Base-by-base conservation (phyloP, 2,888 invertebrate genomes). In the Pollenia griseotomentosa region DNA sequence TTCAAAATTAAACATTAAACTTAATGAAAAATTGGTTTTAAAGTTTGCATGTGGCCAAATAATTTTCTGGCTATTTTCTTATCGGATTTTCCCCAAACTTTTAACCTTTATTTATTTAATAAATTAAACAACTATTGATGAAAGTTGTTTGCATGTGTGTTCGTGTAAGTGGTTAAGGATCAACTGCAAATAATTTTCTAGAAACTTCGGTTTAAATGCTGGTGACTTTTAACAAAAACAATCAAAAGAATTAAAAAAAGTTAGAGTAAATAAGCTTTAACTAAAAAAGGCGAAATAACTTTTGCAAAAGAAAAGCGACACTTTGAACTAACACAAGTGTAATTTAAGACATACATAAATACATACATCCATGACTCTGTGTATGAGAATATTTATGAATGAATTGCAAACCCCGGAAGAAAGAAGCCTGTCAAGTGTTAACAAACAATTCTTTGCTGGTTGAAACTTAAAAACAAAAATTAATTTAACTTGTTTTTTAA, bases 381-480 rank as follows among this genome's bases (percentile, higher is more conserved):
- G 42, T 66, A n/a, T 51, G 6, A 23, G 33, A n/a, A 23, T 57
- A 51, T 70, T 74, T 73, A 81, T 55, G 73, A 74, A 81, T 81
- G 68, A 74, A 87, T 61, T 74, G 46, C 65, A 78, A 84, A 81
- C n/a, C 55, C 51, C 70, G 75, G 59, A 77, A 63, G 61, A 44
- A 61, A n/a, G 87, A 87, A 87, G 84, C 84, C 87, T 61, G 61
- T 78, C 51, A 87, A 87, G 87, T 87, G 82, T 78, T 81, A 65
- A 63, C 48, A 55, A 61, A 63, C 46, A 53, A 48, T 61, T 75
- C 53, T 61, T 79, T 70, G 59, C 11, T 53, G 70, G n/a, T 83
- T 70, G 70, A 48, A 79, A 65, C 51, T 14, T 16, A 11, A 23
- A 23, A 23, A 79, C 33, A 48, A 70, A 81, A 75, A 63, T 68